Evolutionary conservation across 2,888 invertebrate species (phyloP), one percentile per base, ranked within the genome.

Genomic region (Clanis bilineata): DNA sequence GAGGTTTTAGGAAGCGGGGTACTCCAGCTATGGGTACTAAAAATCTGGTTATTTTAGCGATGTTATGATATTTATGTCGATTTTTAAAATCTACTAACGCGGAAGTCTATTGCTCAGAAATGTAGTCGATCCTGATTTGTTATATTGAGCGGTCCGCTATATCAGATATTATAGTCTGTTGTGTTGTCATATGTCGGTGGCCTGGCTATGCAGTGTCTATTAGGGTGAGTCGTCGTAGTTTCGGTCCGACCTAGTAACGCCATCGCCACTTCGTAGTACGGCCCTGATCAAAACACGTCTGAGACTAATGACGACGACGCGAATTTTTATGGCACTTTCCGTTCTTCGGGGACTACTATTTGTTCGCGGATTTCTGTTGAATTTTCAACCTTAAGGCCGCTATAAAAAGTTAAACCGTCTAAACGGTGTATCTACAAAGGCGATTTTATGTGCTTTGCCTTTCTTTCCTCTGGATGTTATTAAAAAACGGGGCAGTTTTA

Each of bases 271-370:
- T 75, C 71, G 70, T 76, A 74, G 73, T 73, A 74, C 76, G 70
- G 67, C 77, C 73, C 80, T 83, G 85, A 88, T 89, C 90, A 88
- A 90, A 89, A 90, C 88, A 87, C 90, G 88, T 86, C 89, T 82
- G 83, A 82, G 83, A 84, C 88, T 90, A 90, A 90, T 88, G 88
- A 88, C 83, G 80, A 80, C 82, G 79, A 71, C 79, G 82, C 82
- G 86, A 83, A 86, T 88, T 89, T 88, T 90, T 87, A 89, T 84
- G 79, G 86, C 80, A 82, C 79, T 84, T 84, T 81, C 76, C 78
- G 79, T 80, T 81, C 85, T 82, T 80, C 69, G 71, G 86, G 83
- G 82, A 78, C 80, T 80, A 82, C 81, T 83, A 82, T 86, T 86
- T 86, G 82, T 85, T 84, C 78, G 74, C 77, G 79, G 81, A 81